Evolutionary conservation across 2,797 vertebrate species (phyloP).

Genomic region (Nothura maculosa): DNA sequence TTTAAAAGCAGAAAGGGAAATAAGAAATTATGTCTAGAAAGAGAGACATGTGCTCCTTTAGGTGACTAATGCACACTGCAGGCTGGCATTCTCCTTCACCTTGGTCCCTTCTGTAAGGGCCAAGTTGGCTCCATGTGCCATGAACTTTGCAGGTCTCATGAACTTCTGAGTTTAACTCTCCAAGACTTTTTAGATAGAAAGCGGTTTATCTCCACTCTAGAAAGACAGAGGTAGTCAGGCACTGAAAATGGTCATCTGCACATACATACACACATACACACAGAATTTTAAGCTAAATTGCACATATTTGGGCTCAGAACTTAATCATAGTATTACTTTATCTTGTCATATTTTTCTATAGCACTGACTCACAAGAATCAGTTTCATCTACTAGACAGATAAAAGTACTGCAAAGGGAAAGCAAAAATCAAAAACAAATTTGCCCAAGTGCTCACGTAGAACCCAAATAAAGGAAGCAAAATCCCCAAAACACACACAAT

Average conservation of each 20-base stretch:
- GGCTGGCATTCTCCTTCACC: not conserved
- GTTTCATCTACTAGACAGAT: not conserved
- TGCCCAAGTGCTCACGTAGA: not conserved
- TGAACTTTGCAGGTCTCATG: not conserved
- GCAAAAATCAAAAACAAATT: not conserved
- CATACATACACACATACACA: accelerated
- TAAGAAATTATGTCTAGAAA: not conserved
- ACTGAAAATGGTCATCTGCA: not conserved
- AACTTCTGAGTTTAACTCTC: not conserved
- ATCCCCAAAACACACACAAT: not conserved
- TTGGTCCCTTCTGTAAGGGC: not conserved
- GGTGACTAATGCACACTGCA: not conserved
- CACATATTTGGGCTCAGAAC: not conserved
- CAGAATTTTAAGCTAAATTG: not conserved
- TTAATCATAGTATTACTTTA: not conserved
- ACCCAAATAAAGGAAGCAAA: not conserved
- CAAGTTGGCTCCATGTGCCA: not conserved
- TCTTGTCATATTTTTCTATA: not conserved
- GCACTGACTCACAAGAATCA: not conserved
- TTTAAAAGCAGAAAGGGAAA: not conserved
- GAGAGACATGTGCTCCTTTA: not conserved
- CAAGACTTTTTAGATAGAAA: not conserved
- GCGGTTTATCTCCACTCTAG: not conserved
- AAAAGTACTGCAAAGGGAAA: not conserved
- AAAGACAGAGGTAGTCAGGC: not conserved